A percentile compares a stretch with the other conserved stretches of the same genome.
Evolutionary conservation across 2,888 invertebrate species (phyloP).

Genomic region (Stratiomys singularior): DNA sequence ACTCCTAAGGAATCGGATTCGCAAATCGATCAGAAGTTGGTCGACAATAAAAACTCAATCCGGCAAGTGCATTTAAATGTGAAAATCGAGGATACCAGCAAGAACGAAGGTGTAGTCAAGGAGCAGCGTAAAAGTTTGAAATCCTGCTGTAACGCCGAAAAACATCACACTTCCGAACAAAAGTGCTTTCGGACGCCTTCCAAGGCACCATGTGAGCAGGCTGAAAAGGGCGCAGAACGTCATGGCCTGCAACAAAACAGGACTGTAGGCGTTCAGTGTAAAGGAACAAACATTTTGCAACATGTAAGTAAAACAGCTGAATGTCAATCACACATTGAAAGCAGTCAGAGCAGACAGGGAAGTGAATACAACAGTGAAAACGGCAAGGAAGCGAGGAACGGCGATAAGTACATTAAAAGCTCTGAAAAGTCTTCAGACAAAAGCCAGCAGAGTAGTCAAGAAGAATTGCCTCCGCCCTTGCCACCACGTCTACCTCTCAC

Average conservation of each 20-base stretch:
- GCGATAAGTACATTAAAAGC: background rate
- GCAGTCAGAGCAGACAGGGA: background rate
- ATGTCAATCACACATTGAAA: background rate
- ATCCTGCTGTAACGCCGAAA: background rate
- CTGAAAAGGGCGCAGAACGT: background rate
- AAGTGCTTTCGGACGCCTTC: background rate
- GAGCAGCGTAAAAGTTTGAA: background rate
- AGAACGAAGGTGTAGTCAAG: background rate
- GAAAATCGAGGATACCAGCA: background rate
- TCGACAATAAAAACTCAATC: background rate
- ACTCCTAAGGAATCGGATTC: conserved; percentile 9
- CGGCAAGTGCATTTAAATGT: conserved; percentile 12
- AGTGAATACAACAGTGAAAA: background rate
- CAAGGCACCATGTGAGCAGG: background rate
- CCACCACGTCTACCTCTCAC: background rate
- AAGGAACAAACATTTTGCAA: too few species aligned
- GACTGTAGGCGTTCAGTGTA: background rate
- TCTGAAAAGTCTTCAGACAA: conserved; percentile 8
- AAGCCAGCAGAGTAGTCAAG: background rate
- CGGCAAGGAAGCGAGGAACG: background rate
- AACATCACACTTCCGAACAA: background rate
- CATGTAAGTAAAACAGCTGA: conserved; percentile 38
- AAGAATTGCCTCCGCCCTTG: conserved; percentile 1
- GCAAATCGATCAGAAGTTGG: conserved; percentile 24
- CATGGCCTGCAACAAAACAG: background rate